Base-by-base conservation (phyloP, 2,797 vertebrate genomes). In the Ctenopoma kingsleyae region DNA sequence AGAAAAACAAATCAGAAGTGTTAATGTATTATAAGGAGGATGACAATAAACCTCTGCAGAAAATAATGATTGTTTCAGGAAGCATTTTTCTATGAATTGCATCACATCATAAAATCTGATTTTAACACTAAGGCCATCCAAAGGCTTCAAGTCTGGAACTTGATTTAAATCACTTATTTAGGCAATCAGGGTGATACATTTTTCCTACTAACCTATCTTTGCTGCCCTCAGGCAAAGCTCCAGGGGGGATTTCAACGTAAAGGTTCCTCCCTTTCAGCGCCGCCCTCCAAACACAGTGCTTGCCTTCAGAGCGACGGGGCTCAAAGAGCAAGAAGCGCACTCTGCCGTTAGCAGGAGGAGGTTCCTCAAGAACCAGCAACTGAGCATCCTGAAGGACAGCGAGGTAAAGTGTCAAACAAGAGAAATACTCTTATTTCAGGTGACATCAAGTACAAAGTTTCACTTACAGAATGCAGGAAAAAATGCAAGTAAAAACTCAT, bases 361-460 rank as follows among this genome's bases (percentile, higher is more conserved):
- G 94, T 92, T 95, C 97, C 90, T 99, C 98, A 83, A 97, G 97
- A 93, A 99, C 97, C 91, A 96, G 95, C 95, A 99, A 96, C 92
- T 95, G 96, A 94, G 96, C 92, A 94, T 99, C 97, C 98, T 99
- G 55, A 2, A 65, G 8, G 25, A 68, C 53, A 58, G 13, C 0
- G 0, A 27, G 5, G 6, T 40, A 10, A 20, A 30, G 8, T 4
- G 43, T 20, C 23, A 61, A 13, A 52, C 19, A 23, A 3, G 15
- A 38, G 19, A 36, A 50, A 50, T 0, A 41, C 2, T 8, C 7
- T 8, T 2, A 16, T 20, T 48, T 43, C 4, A 44, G 9, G 20
- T 2, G 9, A 53, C 8, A 32, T 7, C 19, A n/a, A 50, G 1
- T 25, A 13, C 1, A 16, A 10, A 32, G 16, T 8, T 22, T 48